These are phyloP conservation scores for Zingel zingel DNA, from an alignment of 2,113 vertebrate species.

Conservation along the genomic window DNA sequence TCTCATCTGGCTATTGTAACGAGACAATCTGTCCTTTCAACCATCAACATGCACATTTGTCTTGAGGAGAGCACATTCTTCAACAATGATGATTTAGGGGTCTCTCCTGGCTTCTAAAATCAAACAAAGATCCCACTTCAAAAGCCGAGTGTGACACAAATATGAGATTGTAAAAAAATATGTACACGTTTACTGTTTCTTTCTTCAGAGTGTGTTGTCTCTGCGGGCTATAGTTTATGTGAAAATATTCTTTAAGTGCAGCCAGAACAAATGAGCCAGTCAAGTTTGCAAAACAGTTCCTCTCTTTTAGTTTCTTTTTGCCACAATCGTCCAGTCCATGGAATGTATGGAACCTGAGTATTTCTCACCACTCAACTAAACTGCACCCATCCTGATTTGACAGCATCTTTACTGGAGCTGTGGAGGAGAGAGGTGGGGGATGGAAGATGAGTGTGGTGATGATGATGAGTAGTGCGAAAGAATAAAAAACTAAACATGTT, in stretches of 20 bases:
- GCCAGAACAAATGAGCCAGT: slow-evolving; percentile 30
- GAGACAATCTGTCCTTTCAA: neutral
- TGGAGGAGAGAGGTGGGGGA: slow-evolving; percentile 5
- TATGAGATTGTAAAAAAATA: slow-evolving; percentile 37
- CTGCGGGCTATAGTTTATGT: slow-evolving; percentile 14
- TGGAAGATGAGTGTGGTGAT: slow-evolving; percentile 20
- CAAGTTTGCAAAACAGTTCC: slow-evolving; percentile 43
- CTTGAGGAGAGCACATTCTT: slow-evolving; percentile 1
- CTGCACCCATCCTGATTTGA: slow-evolving; percentile 85
- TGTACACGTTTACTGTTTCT: slow-evolving; percentile 54
- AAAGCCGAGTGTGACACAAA: slow-evolving; percentile 36
- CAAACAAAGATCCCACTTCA: slow-evolving; percentile 54
- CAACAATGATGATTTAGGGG: neutral
- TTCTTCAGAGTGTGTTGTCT: slow-evolving; percentile 62
- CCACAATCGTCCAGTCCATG: slow-evolving; percentile 62
- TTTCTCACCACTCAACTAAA: slow-evolving; percentile 74
- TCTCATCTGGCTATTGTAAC: neutral
- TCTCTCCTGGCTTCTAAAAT: slow-evolving; percentile 22
- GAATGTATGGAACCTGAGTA: slow-evolving; percentile 79
- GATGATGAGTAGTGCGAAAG: neutral
- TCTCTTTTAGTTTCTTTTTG: slow-evolving; percentile 33
- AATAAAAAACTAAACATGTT: neutral
- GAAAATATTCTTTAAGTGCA: slow-evolving; percentile 37
- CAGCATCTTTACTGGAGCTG: slow-evolving; percentile 81
- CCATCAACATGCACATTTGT: neutral